These are phyloP conservation scores for Lordiphosa andalusiaca DNA, from an alignment of 2,888 invertebrate species.

Conservation along the genomic window DNA sequence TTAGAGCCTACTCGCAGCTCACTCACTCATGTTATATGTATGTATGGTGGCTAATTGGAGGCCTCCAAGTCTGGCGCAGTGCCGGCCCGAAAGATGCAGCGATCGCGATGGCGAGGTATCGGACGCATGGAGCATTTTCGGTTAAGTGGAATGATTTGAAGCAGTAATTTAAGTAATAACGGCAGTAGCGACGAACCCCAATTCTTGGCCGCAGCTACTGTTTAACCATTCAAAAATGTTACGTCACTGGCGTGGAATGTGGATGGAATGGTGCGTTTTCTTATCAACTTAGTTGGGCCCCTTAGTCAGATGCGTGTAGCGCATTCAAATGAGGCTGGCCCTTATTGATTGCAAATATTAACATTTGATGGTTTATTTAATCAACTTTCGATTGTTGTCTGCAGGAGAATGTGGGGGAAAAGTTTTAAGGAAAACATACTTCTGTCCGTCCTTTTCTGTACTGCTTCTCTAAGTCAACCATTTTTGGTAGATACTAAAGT, in stretches of 20 bases:
- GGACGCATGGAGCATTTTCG: constrained; percentile 48
- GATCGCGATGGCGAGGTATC: constrained; percentile 41
- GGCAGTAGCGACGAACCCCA: constrained; percentile 48
- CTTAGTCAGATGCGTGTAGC: constrained; percentile 2
- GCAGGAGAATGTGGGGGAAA: too few species aligned
- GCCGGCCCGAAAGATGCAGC: constrained; percentile 30
- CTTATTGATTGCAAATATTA: background rate
- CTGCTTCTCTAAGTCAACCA: too few species aligned
- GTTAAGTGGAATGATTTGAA: constrained; percentile 65
- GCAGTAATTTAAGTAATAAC: constrained; percentile 68
- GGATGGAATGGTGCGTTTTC: constrained; percentile 21
- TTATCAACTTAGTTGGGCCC: constrained; percentile 9
- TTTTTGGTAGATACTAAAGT: too few species aligned
- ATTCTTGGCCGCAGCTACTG: constrained; percentile 58
- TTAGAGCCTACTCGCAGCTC: constrained; percentile 40
- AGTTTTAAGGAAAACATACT: too few species aligned
- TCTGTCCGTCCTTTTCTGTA: too few species aligned
- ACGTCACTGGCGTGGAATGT: constrained; percentile 60
- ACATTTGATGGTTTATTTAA: background rate
- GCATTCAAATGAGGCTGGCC: background rate
- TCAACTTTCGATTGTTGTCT: background rate
- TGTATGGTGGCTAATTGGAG: constrained; percentile 11
- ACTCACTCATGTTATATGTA: constrained; percentile 17
- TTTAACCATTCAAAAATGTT: constrained; percentile 62
- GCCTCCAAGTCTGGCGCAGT: constrained; percentile 10